Evolutionary conservation across 2,797 vertebrate species (phyloP).

Genomic region (Centropyge bicolor): DNA sequence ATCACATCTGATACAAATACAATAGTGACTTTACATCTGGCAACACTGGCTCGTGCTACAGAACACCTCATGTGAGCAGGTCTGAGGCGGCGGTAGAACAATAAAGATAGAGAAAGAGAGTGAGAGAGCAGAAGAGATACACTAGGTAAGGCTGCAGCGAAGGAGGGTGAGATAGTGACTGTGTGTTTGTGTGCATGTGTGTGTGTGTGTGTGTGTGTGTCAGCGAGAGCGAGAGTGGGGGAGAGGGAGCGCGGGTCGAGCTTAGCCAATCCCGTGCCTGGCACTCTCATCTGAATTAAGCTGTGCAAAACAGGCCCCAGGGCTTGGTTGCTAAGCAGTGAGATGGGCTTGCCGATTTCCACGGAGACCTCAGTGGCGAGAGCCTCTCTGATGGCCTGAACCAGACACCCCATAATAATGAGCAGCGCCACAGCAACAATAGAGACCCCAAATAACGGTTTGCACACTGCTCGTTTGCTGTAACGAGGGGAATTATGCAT

Average conservation of each 20-base stretch:
- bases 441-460: slow-evolving; percentile 76
- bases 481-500: slow-evolving; percentile 78
- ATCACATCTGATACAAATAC: slow-evolving; percentile 5
- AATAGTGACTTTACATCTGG: not conserved
- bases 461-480: slow-evolving; percentile 64
- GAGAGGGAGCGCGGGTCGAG: slow-evolving; percentile 41
- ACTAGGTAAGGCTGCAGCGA: slow-evolving; percentile 41
- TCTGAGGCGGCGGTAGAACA: slow-evolving; percentile 39
- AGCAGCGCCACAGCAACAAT: slow-evolving; percentile 78
- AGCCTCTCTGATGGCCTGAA: slow-evolving; percentile 83
- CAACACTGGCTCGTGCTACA: not conserved
- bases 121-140: slow-evolving; percentile 28
- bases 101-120: slow-evolving; percentile 39
- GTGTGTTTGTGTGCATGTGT: slow-evolving; percentile 34
- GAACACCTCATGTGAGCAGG: not conserved
- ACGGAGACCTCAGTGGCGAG: slow-evolving; percentile 77
- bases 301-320: slow-evolving; percentile 88
- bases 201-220: slow-evolving; percentile 37
- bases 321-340: slow-evolving; percentile 89
- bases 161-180: slow-evolving; percentile 56
- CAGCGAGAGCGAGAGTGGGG: slow-evolving; percentile 30
- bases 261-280: slow-evolving; percentile 82
- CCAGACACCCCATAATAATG: slow-evolving; percentile 86
- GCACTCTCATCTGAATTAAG: slow-evolving; percentile 88
- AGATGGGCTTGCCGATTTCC: slow-evolving; percentile 83